Percentiles rank a stretch among this genome's conserved stretches.
These are phyloP conservation scores for Drosophila pseudotalamancana DNA, from an alignment of 2,888 invertebrate genomes.

Conservation along the genomic window DNA sequence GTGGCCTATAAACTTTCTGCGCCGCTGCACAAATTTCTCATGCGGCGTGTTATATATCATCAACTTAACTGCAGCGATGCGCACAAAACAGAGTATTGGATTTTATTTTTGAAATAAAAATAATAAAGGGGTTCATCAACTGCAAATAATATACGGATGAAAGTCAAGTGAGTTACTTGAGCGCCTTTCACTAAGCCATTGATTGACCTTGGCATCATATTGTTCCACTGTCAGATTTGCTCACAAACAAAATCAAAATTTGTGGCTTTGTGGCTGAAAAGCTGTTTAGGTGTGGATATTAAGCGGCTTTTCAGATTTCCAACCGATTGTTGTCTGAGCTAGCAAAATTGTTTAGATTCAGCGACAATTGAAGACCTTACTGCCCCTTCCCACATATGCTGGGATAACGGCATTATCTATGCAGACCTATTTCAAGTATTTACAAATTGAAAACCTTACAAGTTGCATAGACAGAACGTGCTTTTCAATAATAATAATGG, in stretches of 20 bases:
- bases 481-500: not conserved
- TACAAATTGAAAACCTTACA: not conserved
- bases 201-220: slow-evolving; percentile 32
- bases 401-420: slow-evolving; percentile 2
- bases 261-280: slow-evolving; percentile 20
- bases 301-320: slow-evolving; percentile 50
- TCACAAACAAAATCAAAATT: not conserved
- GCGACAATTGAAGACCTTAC: slow-evolving; percentile 2
- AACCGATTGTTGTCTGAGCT: slow-evolving; percentile 20
- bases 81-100: slow-evolving; percentile 19
- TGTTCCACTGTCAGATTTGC: not conserved
- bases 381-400: too few species aligned
- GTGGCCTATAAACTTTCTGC: slow-evolving; percentile 62
- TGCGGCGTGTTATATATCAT: slow-evolving; percentile 51
- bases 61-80: slow-evolving; percentile 40
- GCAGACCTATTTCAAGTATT: not conserved
- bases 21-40: slow-evolving; percentile 41
- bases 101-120: not conserved
- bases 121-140: slow-evolving; percentile 29
- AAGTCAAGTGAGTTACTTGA: slow-evolving; percentile 21
- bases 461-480: slow-evolving; percentile 1
- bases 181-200: slow-evolving; percentile 8
- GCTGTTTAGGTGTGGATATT: slow-evolving; percentile 40
- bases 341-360: slow-evolving; percentile 26
- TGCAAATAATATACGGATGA: slow-evolving; percentile 30